Base-by-base conservation (phyloP, 2,113 vertebrate genomes). In the Seriola quinqueradiata region DNA sequence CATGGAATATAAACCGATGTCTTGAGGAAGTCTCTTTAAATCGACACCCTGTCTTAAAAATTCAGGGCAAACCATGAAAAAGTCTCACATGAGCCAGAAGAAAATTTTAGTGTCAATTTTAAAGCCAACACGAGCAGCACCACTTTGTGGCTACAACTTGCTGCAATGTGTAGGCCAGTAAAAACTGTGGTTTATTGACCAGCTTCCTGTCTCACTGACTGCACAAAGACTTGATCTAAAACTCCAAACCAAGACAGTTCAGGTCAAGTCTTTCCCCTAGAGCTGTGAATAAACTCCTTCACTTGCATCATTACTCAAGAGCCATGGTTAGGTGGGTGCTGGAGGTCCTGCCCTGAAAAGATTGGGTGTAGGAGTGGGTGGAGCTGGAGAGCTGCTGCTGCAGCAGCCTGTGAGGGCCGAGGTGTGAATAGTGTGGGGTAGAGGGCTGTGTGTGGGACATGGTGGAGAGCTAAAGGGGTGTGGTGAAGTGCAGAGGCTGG, bases 281-380 rank as follows among this genome's bases (percentile, higher is more conserved):
- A 81, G 80, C 28, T 70, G 60, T 55, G 63, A 83, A 59, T 59
- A 3, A 40, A 70, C 50, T 58, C 58, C 42, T 73, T 72, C 61
- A 50, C 34, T 68, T 65, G 32, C 2, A 66, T 55, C 38, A 4
- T 13, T 57, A 59, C 93, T 99, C 97, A 99, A 78, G 98, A 98
- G 90, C 98, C 98, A 1, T 99, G 98, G 82, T 97, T 99, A 23
- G 97, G 98, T 0, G 97, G 98, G 65, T 99, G 98, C 91, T 99
- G 98, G 89, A 99, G 97, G 95, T 99, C 98, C 94, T 99, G 98
- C 82, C 98, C 98, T 96, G 98, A 99, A 96, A 99, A 99, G 83
- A 99, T 99, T 75, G 98, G 98, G 93, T 99, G 98, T 70, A 99
- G 96, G 13, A 99, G 91, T 2, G 98, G 98, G 91, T 99, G 98